Evolutionary conservation across 2,797 vertebrate genomes (phyloP), one percentile per base, ranked within the genome.

Genomic region (Lepidocolaptes lacrymiger): DNA sequence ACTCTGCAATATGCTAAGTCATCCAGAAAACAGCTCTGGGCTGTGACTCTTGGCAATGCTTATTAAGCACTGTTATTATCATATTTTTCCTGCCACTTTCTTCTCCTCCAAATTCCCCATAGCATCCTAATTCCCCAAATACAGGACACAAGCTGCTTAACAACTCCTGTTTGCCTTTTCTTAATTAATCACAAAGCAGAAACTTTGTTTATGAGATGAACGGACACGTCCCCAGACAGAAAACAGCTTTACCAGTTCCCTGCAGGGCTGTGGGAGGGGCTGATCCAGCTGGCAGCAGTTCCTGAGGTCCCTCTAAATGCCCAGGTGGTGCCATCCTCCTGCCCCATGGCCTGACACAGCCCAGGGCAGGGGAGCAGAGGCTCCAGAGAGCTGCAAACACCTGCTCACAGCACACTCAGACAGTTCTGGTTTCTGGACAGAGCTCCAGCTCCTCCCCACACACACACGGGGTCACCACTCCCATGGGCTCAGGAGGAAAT

Each of bases 191-290:
- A 22, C 5, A 46, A 18, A 26, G 48, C 34, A 76, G 68, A 73
- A 91, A 9, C 21, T 44, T 66, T 34, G 44, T n/a, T 39, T 28
- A n/a, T 1, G 24, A 37, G 62, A 13, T 2, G 11, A 2, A 8
- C 0, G 16, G 59, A n/a, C 23, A 5, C 1, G 23, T 44, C 15
- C 26, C 27, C 4, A 21, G 63, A 36, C 2, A 20, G 48, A 10
- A 85, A 36, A 67, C 48, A 8, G 12, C 18, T 51, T 86, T 59
- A 92, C 94, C 95, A 16, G 62, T n/a, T 72, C 15, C 72, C 51
- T 28, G 3, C 32, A 11, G 81, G 34, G 46, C 36, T 7, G 54
- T 0, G 28, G 58, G 1, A 21, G 39, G 17, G 43, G 89, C 26
- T 5, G 64, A 13, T 52, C 71, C 66, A 12, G 71, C 49, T 8